Evolutionary conservation across 2,888 invertebrate species (phyloP).

Genomic region (Balanococcus diminutus): DNA sequence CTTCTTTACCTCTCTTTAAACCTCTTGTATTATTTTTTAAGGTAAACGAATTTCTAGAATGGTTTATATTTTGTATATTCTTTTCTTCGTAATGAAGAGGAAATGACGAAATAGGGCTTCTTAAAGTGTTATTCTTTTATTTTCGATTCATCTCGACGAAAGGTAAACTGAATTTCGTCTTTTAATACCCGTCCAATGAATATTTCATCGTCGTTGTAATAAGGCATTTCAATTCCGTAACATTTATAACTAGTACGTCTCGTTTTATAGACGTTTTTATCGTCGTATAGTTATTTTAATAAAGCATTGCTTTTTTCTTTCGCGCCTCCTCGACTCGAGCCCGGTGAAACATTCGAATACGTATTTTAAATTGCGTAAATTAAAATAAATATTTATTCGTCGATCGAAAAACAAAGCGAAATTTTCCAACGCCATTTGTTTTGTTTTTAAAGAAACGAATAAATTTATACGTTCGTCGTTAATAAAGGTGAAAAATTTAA

Average conservation of each 20-base stretch:
- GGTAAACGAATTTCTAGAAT: constrained; percentile 32
- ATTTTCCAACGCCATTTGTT: neutral
- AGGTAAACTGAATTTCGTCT: constrained; percentile 34
- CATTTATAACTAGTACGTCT: neutral
- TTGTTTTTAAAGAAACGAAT: neutral
- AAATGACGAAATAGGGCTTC: constrained; percentile 25
- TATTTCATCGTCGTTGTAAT: constrained; percentile 10
- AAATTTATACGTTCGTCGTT: neutral
- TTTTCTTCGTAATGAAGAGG: constrained; percentile 31
- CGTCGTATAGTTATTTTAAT: neutral
- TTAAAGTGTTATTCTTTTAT: constrained; percentile 25
- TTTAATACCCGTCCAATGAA: constrained; percentile 25
- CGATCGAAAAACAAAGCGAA: neutral
- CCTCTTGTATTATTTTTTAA: neutral
- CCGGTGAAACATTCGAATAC: neutral
- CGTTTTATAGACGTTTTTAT: constrained; percentile 5
- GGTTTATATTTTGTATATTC: constrained; percentile 20
- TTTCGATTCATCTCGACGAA: constrained; percentile 12
- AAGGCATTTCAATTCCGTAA: neutral
- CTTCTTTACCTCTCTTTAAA: neutral
- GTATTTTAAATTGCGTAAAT: constrained; percentile 30
- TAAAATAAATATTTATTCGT: constrained; percentile 22
- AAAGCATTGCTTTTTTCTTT: neutral
- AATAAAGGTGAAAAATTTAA: constrained; percentile 16
- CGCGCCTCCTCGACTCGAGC: neutral